phyloP scores from a whole-genome alignment of 1,140 invertebrate genomes.

The Chironomus striatipennis region DNA sequence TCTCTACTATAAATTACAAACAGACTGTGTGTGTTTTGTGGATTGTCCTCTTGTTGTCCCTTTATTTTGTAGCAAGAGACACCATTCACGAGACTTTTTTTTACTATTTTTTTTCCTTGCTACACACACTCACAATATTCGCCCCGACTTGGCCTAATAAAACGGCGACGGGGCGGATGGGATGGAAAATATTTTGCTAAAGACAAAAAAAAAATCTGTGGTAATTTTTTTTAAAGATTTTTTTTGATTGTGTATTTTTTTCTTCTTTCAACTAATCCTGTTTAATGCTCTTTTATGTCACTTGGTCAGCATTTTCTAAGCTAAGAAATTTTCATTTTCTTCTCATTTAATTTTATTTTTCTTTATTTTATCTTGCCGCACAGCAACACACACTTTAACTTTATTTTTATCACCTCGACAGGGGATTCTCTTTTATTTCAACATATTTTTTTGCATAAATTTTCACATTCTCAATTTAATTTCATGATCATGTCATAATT shows the following conservation, averaged over 20 bases:
- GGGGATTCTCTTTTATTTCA: not conserved
- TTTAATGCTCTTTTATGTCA: conserved; percentile 9
- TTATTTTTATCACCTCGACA: not conserved
- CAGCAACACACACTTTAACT: not conserved
- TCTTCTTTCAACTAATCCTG: not conserved
- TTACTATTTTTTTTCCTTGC: too few relatives aligned
- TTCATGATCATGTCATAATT: too few relatives aligned
- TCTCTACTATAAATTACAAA: too few relatives aligned
- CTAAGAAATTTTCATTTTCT: not conserved
- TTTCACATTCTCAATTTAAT: not conserved
- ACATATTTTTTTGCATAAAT: not conserved
- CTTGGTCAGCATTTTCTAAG: not conserved
- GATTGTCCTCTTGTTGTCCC: too few relatives aligned
- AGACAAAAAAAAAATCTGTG: not conserved
- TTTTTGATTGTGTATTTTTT: not conserved
- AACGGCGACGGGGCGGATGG: not conserved
- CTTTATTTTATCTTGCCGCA: not conserved
- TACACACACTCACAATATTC: too few relatives aligned
- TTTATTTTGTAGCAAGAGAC: too few relatives aligned
- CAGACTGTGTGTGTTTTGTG: not conserved
- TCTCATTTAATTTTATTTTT: not conserved
- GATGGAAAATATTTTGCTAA: not conserved
- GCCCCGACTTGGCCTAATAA: not conserved
- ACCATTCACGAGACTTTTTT: too few relatives aligned
- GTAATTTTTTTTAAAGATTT: not conserved